phyloP scores from a whole-genome alignment of 1,140 invertebrate genomes.

The Coenobita brevimanus region DNA sequence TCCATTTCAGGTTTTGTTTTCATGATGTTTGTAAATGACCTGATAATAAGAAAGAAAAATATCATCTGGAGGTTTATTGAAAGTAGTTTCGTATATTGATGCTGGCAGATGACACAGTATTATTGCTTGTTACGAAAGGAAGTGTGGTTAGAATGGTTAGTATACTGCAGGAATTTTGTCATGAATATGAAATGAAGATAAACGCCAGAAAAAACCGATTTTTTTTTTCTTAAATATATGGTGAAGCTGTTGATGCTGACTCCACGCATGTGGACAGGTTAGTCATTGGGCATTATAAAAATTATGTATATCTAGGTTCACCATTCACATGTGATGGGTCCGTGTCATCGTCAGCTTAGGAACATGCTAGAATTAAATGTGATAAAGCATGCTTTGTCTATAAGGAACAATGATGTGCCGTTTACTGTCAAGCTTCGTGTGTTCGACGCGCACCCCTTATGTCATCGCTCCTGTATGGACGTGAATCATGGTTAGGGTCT shows the following conservation, averaged over 20 bases:
- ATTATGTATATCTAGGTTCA: no score
- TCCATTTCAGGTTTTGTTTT: background rate
- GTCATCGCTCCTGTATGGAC: background rate
- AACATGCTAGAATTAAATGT: background rate
- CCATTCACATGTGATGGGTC: background rate
- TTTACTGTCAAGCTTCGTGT: background rate
- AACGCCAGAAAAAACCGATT: background rate
- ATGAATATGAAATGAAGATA: conserved; percentile 5
- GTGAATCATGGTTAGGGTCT: background rate
- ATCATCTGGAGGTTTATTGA: background rate
- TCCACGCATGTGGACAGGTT: background rate
- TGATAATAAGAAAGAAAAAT: background rate
- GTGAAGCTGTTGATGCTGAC: background rate
- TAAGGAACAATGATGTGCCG: background rate
- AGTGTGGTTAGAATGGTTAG: background rate
- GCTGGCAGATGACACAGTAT: background rate
- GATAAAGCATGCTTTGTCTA: background rate
- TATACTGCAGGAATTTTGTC: background rate
- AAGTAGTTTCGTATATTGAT: background rate
- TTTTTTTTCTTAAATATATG: no score
- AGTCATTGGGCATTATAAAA: background rate
- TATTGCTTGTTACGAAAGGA: background rate
- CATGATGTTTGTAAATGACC: background rate
- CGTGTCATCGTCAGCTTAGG: background rate
- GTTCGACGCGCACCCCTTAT: background rate